Evolutionary conservation across 2,888 invertebrate species (phyloP).

Genomic region (Nezara viridula): DNA sequence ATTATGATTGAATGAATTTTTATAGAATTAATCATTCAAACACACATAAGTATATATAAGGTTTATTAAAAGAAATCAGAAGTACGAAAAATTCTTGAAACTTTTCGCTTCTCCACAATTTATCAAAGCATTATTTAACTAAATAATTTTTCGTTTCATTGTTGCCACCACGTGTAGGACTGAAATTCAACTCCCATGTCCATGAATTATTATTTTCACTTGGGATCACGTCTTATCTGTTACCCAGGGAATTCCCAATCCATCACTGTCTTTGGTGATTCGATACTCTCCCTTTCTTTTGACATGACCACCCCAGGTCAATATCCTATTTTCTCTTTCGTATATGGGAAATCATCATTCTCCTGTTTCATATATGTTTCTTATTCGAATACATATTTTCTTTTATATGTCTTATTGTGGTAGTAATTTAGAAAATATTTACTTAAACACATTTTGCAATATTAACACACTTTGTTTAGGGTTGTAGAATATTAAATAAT

Average conservation of each 20-base stretch:
- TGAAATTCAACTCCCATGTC: not conserved
- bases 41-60: no score
- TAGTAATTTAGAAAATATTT: no score
- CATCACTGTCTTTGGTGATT: conserved; percentile 14
- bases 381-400: no score
- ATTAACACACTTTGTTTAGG: no score
- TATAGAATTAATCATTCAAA: no score
- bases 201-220: not conserved
- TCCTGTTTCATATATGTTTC: not conserved
- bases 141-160: not conserved
- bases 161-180: not conserved
- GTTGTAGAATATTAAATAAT: no score
- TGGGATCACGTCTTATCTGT: not conserved
- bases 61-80: no score
- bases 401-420: no score
- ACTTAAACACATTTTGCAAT: no score
- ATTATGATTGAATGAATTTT: no score
- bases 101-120: no score
- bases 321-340: not conserved
- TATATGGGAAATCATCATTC: not conserved
- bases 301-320: not conserved
- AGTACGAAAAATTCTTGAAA: no score
- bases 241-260: not conserved
- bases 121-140: not conserved
- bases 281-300: conserved; percentile 9